Conservation (phyloP, 2,797 vertebrate genomes). For the Melanotaenia boesemani region DNA sequence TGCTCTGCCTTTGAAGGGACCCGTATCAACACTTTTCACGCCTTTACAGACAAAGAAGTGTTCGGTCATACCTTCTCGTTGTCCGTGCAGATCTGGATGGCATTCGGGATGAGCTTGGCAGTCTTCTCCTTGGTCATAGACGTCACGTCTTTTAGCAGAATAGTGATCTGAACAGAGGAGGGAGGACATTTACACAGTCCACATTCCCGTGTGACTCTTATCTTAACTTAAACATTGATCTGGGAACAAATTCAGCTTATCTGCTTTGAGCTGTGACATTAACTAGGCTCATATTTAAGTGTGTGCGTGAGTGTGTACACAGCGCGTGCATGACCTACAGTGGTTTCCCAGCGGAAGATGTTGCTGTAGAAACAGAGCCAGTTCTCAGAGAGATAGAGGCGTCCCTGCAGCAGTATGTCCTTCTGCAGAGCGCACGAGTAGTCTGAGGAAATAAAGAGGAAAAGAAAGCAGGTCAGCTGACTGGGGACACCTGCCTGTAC, state of each 20-base stretch:
- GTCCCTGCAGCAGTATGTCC: constrained; percentile 92
- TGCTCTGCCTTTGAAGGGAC: neutral
- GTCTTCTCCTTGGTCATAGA: constrained; percentile 94
- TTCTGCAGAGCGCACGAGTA: constrained; percentile 94
- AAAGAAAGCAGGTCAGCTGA: constrained; percentile 16
- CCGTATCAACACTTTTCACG: neutral
- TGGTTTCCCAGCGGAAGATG: constrained; percentile 96
- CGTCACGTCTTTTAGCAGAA: constrained; percentile 91
- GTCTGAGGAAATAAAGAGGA: constrained; percentile 76
- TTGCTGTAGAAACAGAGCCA: constrained; percentile 97
- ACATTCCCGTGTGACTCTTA: no score
- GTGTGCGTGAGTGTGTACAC: neutral
- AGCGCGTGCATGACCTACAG: constrained; percentile 76
- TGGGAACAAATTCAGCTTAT: neutral
- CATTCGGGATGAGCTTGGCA: constrained; percentile 93
- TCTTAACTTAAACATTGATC: no score
- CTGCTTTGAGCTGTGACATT: constrained; percentile 2
- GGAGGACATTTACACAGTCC: neutral
- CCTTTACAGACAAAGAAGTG: neutral
- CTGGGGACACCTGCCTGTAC: neutral
- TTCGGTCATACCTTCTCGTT: constrained; percentile 82
- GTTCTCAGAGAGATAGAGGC: constrained; percentile 93
- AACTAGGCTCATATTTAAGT: constrained; percentile 15
- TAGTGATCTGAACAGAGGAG: constrained; percentile 85
- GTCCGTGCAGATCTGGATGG: constrained; percentile 93